Evolutionary conservation across 2,888 invertebrate species (phyloP), one percentile per base, ranked within the genome.

Genomic region (Amiota communis): DNA sequence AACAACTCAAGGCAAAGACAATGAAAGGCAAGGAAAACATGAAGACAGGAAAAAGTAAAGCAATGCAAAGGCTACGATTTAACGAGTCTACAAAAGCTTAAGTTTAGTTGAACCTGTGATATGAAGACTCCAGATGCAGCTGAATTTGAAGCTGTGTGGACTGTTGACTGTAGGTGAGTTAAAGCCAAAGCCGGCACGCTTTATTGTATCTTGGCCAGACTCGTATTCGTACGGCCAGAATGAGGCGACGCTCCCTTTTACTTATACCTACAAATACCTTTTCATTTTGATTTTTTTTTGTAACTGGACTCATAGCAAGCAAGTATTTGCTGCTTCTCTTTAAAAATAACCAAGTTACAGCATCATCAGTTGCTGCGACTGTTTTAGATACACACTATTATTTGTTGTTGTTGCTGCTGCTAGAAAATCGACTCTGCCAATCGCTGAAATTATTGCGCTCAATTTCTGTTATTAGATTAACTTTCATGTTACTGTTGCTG

Each of bases 401-500:
- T 36, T 20, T 64, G 64, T 23, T 47, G 64, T n/a, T 63, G 23
- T 23, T 65, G 64, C 49, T 67, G 65, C 64, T 64, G 47, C 47
- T 47, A 23, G 13, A 80, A 83, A 84, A 86, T 83, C 86, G 79
- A 79, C 82, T 79, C 85, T 83, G 80, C 85, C 87, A 85, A 85
- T 86, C 87, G 85, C 81, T 81, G 72, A 86, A 85, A 86, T 86
- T 87, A 86, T 85, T 86, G 86, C 87, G 83, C 85, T 86, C 86
- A 85, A 86, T 87, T 87, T 86, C 84, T 85, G 83, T 85, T 86
- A 86, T 86, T 86, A 87, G 87, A 87, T 86, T 87, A 84, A 83
- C 80, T 84, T 83, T 83, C 84, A 83, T 83, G 83, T 86, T 83
- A 80, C 84, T 83, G 64, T 47, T 15, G n/a, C 13, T 67, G 23